Evolutionary conservation across 2,113 vertebrate genomes (phyloP), one percentile per base, ranked within the genome.

Genomic region (Syngnathus typhle): DNA sequence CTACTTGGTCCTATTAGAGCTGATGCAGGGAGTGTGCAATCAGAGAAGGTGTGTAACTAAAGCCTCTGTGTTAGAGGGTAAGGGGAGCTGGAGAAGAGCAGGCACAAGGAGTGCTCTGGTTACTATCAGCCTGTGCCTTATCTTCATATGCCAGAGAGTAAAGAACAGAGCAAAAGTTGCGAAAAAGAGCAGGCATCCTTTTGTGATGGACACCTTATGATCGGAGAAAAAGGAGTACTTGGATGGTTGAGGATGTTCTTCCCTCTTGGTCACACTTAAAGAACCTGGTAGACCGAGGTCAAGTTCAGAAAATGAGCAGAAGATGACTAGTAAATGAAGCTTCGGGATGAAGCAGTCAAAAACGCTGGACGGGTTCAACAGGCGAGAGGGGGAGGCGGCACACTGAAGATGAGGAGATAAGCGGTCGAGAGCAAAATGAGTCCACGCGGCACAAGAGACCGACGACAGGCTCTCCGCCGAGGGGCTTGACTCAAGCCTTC

Each of bases 11-110:
- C 75, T 77, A 77, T 80, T 72, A 73, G 64, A 66, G 70, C 72
- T 77, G 84, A 85, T 79, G 83, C 72, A 74, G 70, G 76, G 69
- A 86, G 81, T 72, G 78, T 88, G 89, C 84, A 90, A 92, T 89
- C 85, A 89, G 88, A 92, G 90, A 91, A 84, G 87, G 71, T 81
- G 77, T 79, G 90, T 88, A 91, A 91, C 87, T 47, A 63, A 87
- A 91, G 79, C 78, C 84, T 65, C 51, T 64, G 74, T 68, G 75
- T 77, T 67, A 70, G 67, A 81, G 83, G 73, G 90, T 87, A 92
- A 91, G 80, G 54, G 55, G 90, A 91, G 86, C 85, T 58, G 76
- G 74, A 77, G 74, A 79, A 77, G 70, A 70, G 75, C 67, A 79
- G 78, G 75, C 86, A 80, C 71, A 47, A 84, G 80, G 83, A 82